A percentile compares a stretch with the other conserved stretches of the same genome.
These are phyloP conservation scores for Bradypus variegatus DNA, from an alignment of 2,797 vertebrate genomes.

Conservation along the genomic window DNA sequence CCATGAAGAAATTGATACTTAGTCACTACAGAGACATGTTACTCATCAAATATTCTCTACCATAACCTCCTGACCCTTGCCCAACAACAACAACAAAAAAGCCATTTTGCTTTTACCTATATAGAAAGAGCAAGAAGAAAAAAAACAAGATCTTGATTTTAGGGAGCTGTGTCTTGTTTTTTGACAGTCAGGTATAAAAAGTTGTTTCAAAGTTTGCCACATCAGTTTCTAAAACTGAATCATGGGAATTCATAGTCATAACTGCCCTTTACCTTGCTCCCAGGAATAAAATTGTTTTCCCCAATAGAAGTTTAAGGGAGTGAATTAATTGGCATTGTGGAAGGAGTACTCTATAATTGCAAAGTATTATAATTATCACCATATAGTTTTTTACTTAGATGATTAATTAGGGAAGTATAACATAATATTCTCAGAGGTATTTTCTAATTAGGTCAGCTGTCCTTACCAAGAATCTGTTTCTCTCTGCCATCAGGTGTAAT, in stretches of 20 bases:
- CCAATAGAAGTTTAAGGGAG: neutral
- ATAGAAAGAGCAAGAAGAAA: neutral
- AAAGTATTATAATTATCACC: neutral
- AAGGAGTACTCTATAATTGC: neutral
- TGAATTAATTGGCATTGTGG: neutral
- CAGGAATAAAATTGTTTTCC: neutral
- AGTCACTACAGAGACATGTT: neutral
- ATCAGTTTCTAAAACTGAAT: neutral
- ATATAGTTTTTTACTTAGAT: neutral
- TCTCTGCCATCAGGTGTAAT: neutral
- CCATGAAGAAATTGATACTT: neutral
- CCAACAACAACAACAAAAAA: neutral
- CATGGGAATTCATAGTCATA: neutral
- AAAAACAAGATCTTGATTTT: neutral
- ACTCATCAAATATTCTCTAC: neutral
- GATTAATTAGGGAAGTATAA: neutral
- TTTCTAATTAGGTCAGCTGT: neutral
- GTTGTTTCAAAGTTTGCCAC: neutral
- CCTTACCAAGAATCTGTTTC: neutral
- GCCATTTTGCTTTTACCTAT: neutral
- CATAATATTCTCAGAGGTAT: neutral
- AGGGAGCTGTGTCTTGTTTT: neutral
- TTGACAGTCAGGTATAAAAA: neutral
- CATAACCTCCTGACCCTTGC: neutral
- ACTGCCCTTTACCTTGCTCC: neutral